Evolutionary conservation across 2,797 vertebrate genomes (phyloP), one percentile per base, ranked within the genome.

Genomic region (Macropodus opercularis): DNA sequence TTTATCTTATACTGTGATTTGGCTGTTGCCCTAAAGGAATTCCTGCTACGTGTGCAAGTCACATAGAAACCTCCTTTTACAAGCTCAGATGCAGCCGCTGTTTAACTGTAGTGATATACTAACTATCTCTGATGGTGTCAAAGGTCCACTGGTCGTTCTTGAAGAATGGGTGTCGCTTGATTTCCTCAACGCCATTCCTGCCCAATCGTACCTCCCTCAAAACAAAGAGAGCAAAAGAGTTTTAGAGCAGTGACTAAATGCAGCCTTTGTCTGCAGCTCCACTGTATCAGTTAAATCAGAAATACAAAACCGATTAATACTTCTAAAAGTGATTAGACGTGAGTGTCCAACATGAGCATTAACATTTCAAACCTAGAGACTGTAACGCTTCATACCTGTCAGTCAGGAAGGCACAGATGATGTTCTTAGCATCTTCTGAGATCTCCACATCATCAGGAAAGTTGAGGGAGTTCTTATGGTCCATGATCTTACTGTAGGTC

Each of bases 401-500:
- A 42, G 94, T 99, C 83, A 99, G 90, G 88, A 99, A 99, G 86
- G 95, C 96, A 89, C 97, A 99, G 87, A 99, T 99, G 74, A 99
- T 96, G 66, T 93, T 95, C 89, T 98, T 99, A 42, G 97, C 98
- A 70, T 98, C 92, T 79, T 95, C 95, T 51, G 98, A 98, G 84
- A 99, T 99, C 89, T 99, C 98, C 71, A 98, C 94, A 24, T 99
- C 98, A 82, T 98, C 96, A 0, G 98, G 97, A 75, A 99, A 99
- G 89, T 94, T 96, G 2, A 99, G 87, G 7, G 98, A 96, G 87
- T 99, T 99, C 88, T 99, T 98, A 81, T 99, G 96, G 92, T 99
- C 96, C 98, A 99, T 99, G 86, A 99, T 99, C 90, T 98, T 99
- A 90, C 98, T 98, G 50, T 99, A 99, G 0, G 98, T 99, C 84